A percentile compares a stretch with the other conserved stretches of the same genome.
These are phyloP conservation scores for Phodopus roborovskii DNA, from an alignment of 2,113 vertebrate genomes.

Conservation along the genomic window DNA sequence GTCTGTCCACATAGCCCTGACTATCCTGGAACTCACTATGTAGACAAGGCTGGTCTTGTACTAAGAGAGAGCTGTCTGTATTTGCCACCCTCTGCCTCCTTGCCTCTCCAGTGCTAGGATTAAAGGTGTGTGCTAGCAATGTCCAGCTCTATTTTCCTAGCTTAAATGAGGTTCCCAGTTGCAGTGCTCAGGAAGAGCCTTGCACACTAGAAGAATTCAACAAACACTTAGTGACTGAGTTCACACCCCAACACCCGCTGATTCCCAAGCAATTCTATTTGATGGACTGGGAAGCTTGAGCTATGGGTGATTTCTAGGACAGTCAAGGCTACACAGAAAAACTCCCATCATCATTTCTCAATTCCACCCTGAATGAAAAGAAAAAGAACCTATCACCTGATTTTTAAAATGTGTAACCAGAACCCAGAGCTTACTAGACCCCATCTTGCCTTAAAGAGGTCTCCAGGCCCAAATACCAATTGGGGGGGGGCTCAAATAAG, in stretches of 20 bases:
- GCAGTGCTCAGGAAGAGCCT: accelerated
- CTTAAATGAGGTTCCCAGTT: background rate
- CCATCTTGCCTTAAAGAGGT: background rate
- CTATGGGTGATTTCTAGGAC: background rate
- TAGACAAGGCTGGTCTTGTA: background rate
- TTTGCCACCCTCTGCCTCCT: background rate
- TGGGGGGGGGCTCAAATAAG: background rate
- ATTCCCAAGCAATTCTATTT: background rate
- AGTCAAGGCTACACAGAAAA: background rate
- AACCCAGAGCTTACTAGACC: background rate
- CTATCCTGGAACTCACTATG: background rate
- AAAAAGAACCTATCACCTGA: background rate
- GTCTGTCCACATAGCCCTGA: background rate
- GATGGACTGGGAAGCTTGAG: background rate
- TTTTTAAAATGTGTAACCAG: background rate
- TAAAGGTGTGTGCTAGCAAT: background rate
- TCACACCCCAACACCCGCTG: background rate
- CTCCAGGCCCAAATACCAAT: background rate
- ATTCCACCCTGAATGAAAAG: too few species aligned
- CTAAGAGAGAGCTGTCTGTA: background rate
- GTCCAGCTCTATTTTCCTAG: background rate
- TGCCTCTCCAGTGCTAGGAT: background rate
- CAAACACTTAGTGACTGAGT: background rate
- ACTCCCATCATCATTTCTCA: background rate
- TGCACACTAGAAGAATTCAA: background rate